Evolutionary conservation across 2,888 invertebrate genomes (phyloP).

Genomic region (Volucella zonaria): DNA sequence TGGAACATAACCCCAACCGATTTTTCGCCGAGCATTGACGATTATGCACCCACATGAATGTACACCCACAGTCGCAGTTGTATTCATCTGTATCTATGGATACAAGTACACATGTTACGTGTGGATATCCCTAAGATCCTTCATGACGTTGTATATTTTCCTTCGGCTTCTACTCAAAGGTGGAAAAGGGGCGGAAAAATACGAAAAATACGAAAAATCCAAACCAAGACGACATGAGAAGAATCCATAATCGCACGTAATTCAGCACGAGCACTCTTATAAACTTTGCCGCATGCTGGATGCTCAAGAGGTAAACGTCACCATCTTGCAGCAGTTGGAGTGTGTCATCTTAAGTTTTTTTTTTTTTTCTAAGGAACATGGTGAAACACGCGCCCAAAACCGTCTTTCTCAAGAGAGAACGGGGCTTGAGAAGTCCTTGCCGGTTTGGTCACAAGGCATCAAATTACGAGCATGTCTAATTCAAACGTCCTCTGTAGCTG

Average conservation of each 20-base stretch:
- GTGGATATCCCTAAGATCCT: too few relatives aligned
- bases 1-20: neutral
- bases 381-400: neutral
- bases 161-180: conserved; percentile 7
- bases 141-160: conserved; percentile 49
- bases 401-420: conserved; percentile 5
- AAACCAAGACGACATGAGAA: conserved; percentile 58
- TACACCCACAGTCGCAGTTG: neutral
- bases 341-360: conserved; percentile 31
- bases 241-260: conserved; percentile 66
- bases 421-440: neutral
- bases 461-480: conserved; percentile 39
- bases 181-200: conserved; percentile 20
- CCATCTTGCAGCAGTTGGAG: conserved; percentile 27
- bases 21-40: neutral
- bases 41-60: conserved; percentile 24
- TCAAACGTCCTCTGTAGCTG: conserved; percentile 19
- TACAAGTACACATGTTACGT: conserved; percentile 13
- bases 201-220: conserved; percentile 18
- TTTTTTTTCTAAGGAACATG: neutral
- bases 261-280: conserved; percentile 63
- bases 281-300: conserved; percentile 16
- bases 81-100: neutral
- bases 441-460: conserved; percentile 24
- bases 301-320: conserved; percentile 55